Conservation (phyloP, 2,888 invertebrate species). For the Dysmachus trigonus region DNA sequence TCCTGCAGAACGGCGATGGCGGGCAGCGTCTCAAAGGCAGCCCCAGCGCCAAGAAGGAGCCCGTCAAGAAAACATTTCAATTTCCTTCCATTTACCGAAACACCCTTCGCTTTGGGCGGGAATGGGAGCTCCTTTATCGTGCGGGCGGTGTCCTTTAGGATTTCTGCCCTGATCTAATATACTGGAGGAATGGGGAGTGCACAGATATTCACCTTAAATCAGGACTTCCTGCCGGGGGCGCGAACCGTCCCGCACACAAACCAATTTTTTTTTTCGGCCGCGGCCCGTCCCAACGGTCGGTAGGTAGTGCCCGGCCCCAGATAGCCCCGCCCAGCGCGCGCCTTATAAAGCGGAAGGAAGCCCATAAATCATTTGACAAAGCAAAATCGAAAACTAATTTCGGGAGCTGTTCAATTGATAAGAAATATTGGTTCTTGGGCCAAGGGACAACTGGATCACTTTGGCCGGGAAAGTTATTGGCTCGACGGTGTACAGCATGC, state of each 20-base stretch:
- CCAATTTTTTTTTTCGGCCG: neutral
- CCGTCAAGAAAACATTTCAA: constrained; percentile 25
- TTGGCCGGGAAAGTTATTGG: constrained; percentile 23
- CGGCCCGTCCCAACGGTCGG: neutral
- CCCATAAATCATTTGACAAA: constrained; percentile 42
- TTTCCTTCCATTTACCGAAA: neutral
- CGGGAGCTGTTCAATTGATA: constrained; percentile 37
- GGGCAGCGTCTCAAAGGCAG: neutral
- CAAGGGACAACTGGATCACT: constrained; percentile 32
- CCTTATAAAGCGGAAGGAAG: constrained; percentile 22
- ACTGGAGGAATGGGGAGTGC: too few species aligned
- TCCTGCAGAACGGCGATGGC: neutral
- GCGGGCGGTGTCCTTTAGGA: neutral
- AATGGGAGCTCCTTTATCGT: neutral
- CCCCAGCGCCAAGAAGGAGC: neutral
- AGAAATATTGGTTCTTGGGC: constrained; percentile 36
- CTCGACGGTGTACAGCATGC: neutral
- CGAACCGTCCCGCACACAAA: neutral
- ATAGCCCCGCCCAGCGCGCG: neutral
- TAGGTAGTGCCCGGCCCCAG: neutral
- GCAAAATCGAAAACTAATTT: constrained; percentile 43
- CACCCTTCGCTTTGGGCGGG: neutral
- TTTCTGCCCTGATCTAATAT: neutral
- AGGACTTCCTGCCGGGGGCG: neutral
- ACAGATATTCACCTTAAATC: constrained; percentile 26